phyloP scores from a whole-genome alignment of 2,113 vertebrate genomes.

The human region DNA sequence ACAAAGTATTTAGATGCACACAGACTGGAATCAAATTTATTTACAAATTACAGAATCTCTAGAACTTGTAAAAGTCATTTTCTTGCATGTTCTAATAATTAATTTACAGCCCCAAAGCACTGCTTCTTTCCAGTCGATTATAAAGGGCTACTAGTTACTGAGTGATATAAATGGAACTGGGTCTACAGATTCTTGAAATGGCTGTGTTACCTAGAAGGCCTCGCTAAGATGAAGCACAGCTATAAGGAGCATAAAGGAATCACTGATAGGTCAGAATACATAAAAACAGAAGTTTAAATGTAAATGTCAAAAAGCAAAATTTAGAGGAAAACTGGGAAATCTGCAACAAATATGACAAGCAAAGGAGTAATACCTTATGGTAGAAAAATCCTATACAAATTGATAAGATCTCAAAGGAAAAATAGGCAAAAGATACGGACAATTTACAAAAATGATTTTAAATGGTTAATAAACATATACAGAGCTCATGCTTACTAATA shows the following conservation, averaged over 20 bases:
- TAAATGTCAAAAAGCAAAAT: constrained; percentile 12
- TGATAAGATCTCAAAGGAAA: neutral
- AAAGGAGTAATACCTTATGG: neutral
- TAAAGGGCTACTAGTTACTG: neutral
- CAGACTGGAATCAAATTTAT: neutral
- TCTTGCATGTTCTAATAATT: neutral
- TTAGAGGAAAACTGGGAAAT: neutral
- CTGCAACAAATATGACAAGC: neutral
- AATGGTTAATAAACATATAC: neutral
- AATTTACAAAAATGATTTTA: neutral
- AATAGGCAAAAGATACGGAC: neutral
- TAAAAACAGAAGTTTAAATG: neutral
- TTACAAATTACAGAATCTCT: neutral
- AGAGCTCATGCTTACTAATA: neutral
- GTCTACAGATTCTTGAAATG: neutral
- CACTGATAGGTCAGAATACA: neutral
- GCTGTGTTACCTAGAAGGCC: neutral
- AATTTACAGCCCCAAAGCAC: neutral
- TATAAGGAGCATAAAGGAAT: neutral
- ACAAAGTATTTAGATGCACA: neutral
- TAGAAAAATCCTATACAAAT: neutral
- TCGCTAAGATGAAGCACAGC: neutral
- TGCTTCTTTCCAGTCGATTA: neutral
- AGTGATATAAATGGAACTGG: neutral
- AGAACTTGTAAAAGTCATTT: neutral